Evolutionary conservation across 2,113 vertebrate genomes (phyloP), one percentile per base, ranked within the genome.

Genomic region (Anser cygnoides): DNA sequence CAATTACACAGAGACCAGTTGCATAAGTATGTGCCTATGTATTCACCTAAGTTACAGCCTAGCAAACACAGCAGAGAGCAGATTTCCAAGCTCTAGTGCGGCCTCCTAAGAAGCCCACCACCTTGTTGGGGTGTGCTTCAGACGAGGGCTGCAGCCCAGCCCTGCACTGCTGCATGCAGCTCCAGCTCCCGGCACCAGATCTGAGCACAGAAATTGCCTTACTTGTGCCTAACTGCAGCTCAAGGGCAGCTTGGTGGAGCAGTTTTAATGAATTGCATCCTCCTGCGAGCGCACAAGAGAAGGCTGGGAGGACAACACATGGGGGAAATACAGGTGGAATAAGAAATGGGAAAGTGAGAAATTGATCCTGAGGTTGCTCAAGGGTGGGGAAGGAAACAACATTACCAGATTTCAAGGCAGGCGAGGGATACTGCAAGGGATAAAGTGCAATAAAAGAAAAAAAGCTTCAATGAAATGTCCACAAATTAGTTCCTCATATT

Each of bases 41-140:
- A 35, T 57, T 65, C 57, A 65, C 37, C 66, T 37, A n/a, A 74
- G n/a, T n/a, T 68, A 37, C 31, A 20, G 9, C 46, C 22, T 17
- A 7, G 8, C 29, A 58, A 61, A 5, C 12, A 16, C 57, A 57
- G 46, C 3, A 39, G 35, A 35, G 11, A 39, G 39, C 28, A 68
- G 10, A 35, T 39, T 54, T 54, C 49, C 43, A 79, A 43, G 49
- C 6, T 19, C 57, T 25, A 29, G 35, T 6, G 33, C 58, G n/a
- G 7, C 41, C 26, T 28, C 54, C 22, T 5, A 8, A 39, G 11
- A 41, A 26, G 12, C 2, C 6, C 8, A 3, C 10, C 6, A 6
- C 29, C 14, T 9, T 0, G 0, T 55, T 5, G 20, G 23, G 57
- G 14, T 3, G 9, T 2, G 8, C 3, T 43, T 31, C 25, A 25